Conservation (phyloP, 2,888 invertebrate genomes). For the Tachina lurida region DNA sequence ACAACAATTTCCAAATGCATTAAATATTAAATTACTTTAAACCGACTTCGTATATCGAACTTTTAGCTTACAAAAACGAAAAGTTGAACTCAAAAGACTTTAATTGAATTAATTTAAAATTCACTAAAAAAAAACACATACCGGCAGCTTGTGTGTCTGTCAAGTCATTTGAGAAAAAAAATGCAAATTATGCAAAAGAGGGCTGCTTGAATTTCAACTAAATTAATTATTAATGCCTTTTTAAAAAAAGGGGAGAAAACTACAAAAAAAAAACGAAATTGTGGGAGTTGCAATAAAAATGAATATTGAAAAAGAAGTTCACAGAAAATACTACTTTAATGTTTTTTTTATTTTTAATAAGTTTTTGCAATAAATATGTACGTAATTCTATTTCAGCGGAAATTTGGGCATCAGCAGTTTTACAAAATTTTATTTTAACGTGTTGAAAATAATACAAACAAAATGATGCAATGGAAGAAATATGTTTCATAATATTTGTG, state of each 20-base stretch:
- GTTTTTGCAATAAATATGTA: too few species aligned
- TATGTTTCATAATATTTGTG: too few species aligned
- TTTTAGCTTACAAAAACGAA: neutral
- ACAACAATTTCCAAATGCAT: conserved; percentile 14
- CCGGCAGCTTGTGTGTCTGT: neutral
- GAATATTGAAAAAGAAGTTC: neutral
- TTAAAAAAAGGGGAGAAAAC: neutral
- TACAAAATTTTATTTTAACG: too few species aligned
- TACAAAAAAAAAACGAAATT: neutral
- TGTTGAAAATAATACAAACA: too few species aligned
- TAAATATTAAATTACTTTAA: conserved; percentile 33
- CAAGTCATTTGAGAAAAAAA: conserved; percentile 18
- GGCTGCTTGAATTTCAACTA: conserved; percentile 29
- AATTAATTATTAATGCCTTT: conserved; percentile 26
- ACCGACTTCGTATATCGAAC: conserved; percentile 12
- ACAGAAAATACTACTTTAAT: neutral
- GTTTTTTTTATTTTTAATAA: too few species aligned
- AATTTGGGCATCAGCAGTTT: too few species aligned
- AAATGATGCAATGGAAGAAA: too few species aligned
- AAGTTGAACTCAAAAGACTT: neutral
- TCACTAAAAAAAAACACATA: conserved; percentile 16
- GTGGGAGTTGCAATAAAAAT: conserved; percentile 10
- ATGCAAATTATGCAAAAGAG: conserved; percentile 40
- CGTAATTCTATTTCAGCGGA: too few species aligned
- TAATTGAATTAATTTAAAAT: conserved; percentile 46